phyloP scores from a whole-genome alignment of 2,888 invertebrate species.

The Drosophila kambysellisi region DNA sequence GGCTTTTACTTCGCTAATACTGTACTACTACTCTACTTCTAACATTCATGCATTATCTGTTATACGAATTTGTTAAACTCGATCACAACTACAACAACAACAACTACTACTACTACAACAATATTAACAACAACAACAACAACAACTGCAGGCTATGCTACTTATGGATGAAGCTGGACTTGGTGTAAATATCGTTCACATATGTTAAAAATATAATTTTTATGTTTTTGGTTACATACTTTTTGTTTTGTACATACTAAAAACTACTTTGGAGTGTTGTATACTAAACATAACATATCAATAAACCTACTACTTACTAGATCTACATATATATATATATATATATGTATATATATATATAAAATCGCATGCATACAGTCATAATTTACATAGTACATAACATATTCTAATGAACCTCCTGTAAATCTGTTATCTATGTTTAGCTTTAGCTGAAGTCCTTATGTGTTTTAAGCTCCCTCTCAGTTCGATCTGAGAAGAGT shows the following conservation, averaged over 20 bases:
- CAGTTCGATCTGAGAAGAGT: not conserved
- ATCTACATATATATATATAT: slow-evolving; percentile 22
- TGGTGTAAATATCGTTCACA: slow-evolving; percentile 91
- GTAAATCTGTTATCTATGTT: slow-evolving; percentile 5
- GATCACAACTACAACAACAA: slow-evolving; percentile 55
- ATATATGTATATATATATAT: slow-evolving; percentile 19
- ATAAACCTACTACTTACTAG: slow-evolving; percentile 12
- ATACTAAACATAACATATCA: slow-evolving; percentile 23
- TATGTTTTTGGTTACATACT: slow-evolving; percentile 32
- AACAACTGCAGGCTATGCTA: slow-evolving; percentile 92
- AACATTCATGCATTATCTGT: slow-evolving; percentile 72
- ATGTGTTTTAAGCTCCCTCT: not conserved
- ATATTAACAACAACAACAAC: slow-evolving; percentile 52
- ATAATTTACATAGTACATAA: slow-evolving; percentile 31
- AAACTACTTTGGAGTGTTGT: slow-evolving; percentile 26
- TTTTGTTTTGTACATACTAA: slow-evolving; percentile 47
- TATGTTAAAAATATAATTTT: slow-evolving; percentile 51
- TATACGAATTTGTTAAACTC: slow-evolving; percentile 69
- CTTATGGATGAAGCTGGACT: slow-evolving; percentile 95
- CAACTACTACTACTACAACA: slow-evolving; percentile 36
- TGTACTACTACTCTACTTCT: slow-evolving; percentile 51
- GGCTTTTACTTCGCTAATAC: slow-evolving; percentile 49
- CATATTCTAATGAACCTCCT: slow-evolving; percentile 11
- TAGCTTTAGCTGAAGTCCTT: slow-evolving; percentile 4
- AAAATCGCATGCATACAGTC: slow-evolving; percentile 62